Evolutionary conservation across 1,140 invertebrate species (phyloP), one percentile per base, ranked within the genome.

Genomic region (Dryas iulia): DNA sequence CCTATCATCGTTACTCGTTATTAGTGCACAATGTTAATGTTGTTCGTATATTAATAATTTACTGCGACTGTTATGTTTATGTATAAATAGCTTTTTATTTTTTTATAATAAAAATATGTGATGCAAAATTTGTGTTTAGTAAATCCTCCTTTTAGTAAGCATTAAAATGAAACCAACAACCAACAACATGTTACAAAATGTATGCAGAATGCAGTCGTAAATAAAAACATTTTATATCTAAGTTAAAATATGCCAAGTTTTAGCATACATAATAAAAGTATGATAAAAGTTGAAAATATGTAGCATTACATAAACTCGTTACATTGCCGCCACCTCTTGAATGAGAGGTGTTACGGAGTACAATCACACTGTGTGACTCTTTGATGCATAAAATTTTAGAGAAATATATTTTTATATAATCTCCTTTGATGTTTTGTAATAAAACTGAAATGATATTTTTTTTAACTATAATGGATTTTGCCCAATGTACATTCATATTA

Each of bases 11-110:
- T 80, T 84, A 89, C 84, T 90, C 84, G 88, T 90, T 89, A 88
- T 87, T 88, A 83, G 84, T 85, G 88, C 88, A 90, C 86, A 85
- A 77, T 89, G 86, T 89, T 89, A 87, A 81, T 81, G 81, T 86
- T 86, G 77, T 87, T 80, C 76, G 68, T 82, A 82, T 83, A 74
- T 76, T 78, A 79, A 78, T 85, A 82, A 83, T 83, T 82, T 84
- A 81, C 79, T 83, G 81, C 82, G 84, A 87, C 86, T 90, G 87
- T 90, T 90, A 88, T 77, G 86, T 88, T 77, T 87, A 86, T 89
- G 80, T 86, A 86, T 80, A 79, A 80, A 84, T 87, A 86, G 82
- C 83, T 88, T 89, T 85, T 87, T 84, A 76, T 84, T 84, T 90
- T 87, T 89, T 86, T 72, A 85, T 47, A 89, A 87, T 86, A 90